Evolutionary conservation across 2,113 vertebrate species (phyloP).

Genomic region (Cavia aperea): DNA sequence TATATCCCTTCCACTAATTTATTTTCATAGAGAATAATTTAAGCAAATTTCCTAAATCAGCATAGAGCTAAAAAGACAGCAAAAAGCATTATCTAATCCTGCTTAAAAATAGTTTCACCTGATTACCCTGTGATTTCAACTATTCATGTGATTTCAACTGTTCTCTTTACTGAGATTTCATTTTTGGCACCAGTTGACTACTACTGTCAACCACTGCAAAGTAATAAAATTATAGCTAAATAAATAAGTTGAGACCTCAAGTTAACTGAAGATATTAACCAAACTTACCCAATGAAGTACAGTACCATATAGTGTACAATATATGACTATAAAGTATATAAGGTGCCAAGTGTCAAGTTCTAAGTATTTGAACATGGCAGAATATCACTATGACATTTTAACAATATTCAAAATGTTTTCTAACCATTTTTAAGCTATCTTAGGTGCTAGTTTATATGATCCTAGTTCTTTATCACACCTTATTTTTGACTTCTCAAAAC

Average conservation of each 20-base stretch:
- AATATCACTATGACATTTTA: not conserved
- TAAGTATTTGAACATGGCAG: not conserved
- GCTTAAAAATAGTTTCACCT: conserved; percentile 23
- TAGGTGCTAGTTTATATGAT: not conserved
- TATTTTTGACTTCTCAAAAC: not conserved
- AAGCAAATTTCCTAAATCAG: conserved; percentile 19
- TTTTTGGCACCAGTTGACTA: not conserved
- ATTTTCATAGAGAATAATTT: not conserved
- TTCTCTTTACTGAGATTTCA: conserved; percentile 7
- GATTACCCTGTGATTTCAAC: conserved; percentile 29
- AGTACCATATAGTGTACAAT: not conserved
- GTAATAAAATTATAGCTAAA: conserved; percentile 37
- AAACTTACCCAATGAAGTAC: not conserved
- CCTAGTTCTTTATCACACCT: not conserved
- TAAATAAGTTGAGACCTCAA: conserved; percentile 23
- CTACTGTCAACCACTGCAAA: not conserved
- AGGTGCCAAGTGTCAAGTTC: not conserved
- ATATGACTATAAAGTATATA: not conserved
- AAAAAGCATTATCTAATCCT: not conserved
- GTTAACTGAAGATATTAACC: conserved; percentile 25
- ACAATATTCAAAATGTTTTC: not conserved
- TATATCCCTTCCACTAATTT: not conserved
- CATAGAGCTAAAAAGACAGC: not conserved
- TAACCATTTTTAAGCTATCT: not conserved
- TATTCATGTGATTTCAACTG: conserved; percentile 16